Conservation (phyloP, 1,140 invertebrate species). For the Lucilia cuprina region DNA sequence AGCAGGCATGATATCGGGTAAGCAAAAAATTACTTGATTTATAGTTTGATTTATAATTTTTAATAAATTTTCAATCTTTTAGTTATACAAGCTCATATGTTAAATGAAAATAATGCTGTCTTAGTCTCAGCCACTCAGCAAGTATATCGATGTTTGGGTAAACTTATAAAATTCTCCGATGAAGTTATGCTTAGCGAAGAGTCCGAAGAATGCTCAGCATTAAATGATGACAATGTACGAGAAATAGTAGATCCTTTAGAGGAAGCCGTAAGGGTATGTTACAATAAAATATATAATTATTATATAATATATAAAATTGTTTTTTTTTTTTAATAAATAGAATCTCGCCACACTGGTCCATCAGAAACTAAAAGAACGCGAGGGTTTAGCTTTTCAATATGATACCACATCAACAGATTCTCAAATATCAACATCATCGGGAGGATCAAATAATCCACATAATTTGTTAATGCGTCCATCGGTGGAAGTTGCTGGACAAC, state of each 20-base stretch:
- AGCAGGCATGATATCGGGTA: constrained; percentile 82
- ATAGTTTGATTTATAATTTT: not conserved
- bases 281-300: not conserved
- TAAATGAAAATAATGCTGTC: constrained; percentile 73
- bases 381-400: constrained; percentile 45
- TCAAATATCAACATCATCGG: constrained; percentile 20
- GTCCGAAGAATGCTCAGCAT: constrained; percentile 65
- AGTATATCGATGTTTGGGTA: constrained; percentile 85
- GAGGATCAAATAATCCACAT: constrained; percentile 24
- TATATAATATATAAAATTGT: not conserved
- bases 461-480: constrained; percentile 45
- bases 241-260: constrained; percentile 80
- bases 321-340: constrained; percentile 47
- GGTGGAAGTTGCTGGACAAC: constrained; percentile 57
- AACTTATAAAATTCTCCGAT: constrained; percentile 88
- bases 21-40: no score
- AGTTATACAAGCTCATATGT: constrained; percentile 70
- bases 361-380: constrained; percentile 71
- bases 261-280: constrained; percentile 76
- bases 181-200: constrained; percentile 76
- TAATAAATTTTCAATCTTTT: not conserved
- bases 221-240: constrained; percentile 77
- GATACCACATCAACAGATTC: constrained; percentile 23
- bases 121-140: constrained; percentile 80
- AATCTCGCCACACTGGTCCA: constrained; percentile 72